Evolutionary conservation across 2,888 invertebrate genomes (phyloP), one percentile per base, ranked within the genome.

Genomic region (Agriopis aurantiaria): DNA sequence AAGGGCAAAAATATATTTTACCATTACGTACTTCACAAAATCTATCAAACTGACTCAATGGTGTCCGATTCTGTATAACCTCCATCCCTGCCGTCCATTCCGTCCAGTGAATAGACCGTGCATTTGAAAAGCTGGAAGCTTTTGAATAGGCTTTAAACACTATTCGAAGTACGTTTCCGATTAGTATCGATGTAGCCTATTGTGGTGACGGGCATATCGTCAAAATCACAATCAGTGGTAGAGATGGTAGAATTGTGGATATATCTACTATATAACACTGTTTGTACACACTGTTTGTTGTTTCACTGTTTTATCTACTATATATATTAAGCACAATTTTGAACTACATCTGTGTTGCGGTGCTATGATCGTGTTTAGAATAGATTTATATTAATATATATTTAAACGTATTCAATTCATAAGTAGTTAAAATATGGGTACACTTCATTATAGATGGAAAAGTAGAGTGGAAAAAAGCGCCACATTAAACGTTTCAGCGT

Each of bases 81-180:
- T 65, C 62, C 65, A 60, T 69, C 62, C 65, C 64, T 69, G 56
- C 51, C n/a, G 46, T 8, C 53, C 64, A 53, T 3, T 61, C 17
- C 14, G 55, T 23, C 17, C 46, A 14, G 9, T 63, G 52, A 56
- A 57, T 53, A 48, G 61, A 43, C 3, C 23, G 48, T 46, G 45
- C 33, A 58, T 64, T 56, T 56, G 17, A 58, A 65, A 51, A 43
- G 58, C 48, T 45, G 57, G 48, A 40, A 8, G 58, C 64, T 53
- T 57, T 68, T 68, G 52, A 64, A 68, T 63, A 56, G 55, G 46
- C 57, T 49, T 51, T 49, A 51, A 61, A 52, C 52, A 17, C 23
- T 12, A 14, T 61, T 41, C 43, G 12, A 23, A 12, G 23, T 33
- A 43, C 17, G 57, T 11, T 43, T 61, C 52, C 52, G 61, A 41